phyloP scores from a whole-genome alignment of 1,140 invertebrate species.

The Brachionus plicatilis region DNA sequence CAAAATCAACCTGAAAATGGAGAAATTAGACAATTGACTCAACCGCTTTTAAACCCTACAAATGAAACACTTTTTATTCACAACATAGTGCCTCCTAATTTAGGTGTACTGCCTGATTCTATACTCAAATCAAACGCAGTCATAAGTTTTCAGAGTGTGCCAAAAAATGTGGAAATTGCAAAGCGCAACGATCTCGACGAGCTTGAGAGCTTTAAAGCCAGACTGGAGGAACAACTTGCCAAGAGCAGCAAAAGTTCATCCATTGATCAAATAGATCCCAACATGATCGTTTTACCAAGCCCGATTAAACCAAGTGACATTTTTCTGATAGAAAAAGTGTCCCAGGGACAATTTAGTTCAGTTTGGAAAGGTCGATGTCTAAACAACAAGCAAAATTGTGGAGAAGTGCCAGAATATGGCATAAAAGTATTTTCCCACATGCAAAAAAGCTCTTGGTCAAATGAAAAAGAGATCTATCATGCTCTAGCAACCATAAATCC shows the following conservation, averaged over 20 bases:
- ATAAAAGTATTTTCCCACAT: conserved; percentile 23
- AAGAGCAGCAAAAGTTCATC: background rate
- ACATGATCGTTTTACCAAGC: background rate
- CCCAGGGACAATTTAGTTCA: conserved; percentile 31
- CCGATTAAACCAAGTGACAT: background rate
- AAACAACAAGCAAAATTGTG: background rate
- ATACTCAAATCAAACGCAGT: background rate
- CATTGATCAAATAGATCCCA: background rate
- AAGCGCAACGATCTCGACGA: background rate
- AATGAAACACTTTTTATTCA: background rate
- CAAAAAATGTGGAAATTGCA: background rate
- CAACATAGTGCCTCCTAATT: background rate
- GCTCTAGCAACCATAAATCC: conserved; percentile 9
- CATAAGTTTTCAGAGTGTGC: background rate
- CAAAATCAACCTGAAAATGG: background rate
- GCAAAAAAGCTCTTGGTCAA: conserved; percentile 21
- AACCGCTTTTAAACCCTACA: background rate
- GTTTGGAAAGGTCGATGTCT: conserved; percentile 12
- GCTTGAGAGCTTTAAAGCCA: background rate
- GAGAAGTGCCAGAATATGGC: background rate
- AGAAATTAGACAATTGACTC: background rate
- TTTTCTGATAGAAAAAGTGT: conserved; percentile 14
- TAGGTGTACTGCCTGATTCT: background rate
- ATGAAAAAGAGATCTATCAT: conserved; percentile 30
- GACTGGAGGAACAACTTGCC: background rate